Base-by-base conservation (phyloP, 2,113 vertebrate genomes). In the Noctilio leporinus region DNA sequence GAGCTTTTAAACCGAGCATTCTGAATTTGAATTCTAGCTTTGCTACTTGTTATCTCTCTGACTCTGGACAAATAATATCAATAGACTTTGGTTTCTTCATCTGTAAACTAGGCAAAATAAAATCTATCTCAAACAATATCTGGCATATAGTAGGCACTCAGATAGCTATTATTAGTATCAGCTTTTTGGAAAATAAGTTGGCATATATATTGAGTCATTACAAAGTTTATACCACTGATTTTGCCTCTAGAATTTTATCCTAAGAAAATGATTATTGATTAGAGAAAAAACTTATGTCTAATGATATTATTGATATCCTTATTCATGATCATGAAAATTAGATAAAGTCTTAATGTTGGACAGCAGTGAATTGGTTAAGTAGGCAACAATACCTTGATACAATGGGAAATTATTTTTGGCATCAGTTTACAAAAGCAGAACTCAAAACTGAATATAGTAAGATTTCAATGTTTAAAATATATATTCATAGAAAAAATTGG, bases 21-120 rank as follows among this genome's bases (percentile, higher is more conserved):
- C 30, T 72, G 40, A 94, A 86, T 81, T 72, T 65, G 40, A 95
- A 89, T 94, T 88, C 28, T 86, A 92, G 40, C 53, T 93, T 81
- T 95, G 65, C 3, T 38, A 65, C 20, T 81, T 91, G 24, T 7
- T 47, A 78, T 80, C 33, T 80, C 47, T 78, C 8, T 96, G 30
- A 86, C 28, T 92, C 62, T 96, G 75, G n/a, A 51, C 12, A 95
- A 89, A 94, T 51, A 88, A 47, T 4, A 35, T 69, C 20, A 92
- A 43, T 49, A 4, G 26, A 81, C 17, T 16, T 92, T 94, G 89
- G 69, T 89, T 86, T 95, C n/a, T 67, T 82, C 12, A 77, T 86
- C 11, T 82, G 15, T 82, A 89, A 85, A 89, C 49, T 1, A 76
- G 49, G 10, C 70, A 95, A 49, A 85, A 80, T 87, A 85, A 83